Conservation (phyloP, 1,140 invertebrate species). For the Apolygus lucorum region DNA sequence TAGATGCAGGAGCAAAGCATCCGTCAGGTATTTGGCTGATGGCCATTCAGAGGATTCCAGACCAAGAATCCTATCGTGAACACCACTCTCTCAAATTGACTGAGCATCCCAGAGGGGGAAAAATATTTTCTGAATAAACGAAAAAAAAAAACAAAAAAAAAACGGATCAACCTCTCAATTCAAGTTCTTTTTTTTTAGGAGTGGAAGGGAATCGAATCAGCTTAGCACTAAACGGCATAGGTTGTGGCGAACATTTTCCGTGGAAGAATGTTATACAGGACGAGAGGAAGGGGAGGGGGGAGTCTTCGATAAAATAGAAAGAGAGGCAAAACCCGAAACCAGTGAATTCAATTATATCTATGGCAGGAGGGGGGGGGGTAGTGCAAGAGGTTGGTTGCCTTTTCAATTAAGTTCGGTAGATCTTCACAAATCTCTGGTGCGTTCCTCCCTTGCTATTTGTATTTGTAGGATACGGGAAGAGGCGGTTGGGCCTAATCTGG, state of each 20-base stretch:
- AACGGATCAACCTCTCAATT: too few relatives aligned
- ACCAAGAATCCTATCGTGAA: too few relatives aligned
- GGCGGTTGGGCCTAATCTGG: constrained; percentile 1
- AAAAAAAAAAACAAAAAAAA: too few relatives aligned
- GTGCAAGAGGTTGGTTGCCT: constrained; percentile 9
- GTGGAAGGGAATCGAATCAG: constrained; percentile 8
- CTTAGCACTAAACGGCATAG: constrained; percentile 3
- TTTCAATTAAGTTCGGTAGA: constrained; percentile 12
- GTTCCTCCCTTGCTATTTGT: constrained; percentile 2
- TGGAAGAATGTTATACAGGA: background rate
- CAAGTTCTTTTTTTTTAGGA: too few relatives aligned
- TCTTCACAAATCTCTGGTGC: constrained; percentile 1
- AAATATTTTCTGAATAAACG: too few relatives aligned
- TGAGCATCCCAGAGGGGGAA: too few relatives aligned
- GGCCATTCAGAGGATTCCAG: too few relatives aligned
- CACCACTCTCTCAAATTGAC: too few relatives aligned
- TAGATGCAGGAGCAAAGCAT: too few relatives aligned
- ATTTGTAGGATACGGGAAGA: constrained; percentile 5
- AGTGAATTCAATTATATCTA: constrained; percentile 1
- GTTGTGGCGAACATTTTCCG: background rate
- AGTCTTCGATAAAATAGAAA: background rate
- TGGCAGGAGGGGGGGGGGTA: background rate
- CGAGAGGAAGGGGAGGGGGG: background rate
- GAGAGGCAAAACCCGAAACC: background rate
- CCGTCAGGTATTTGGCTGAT: too few relatives aligned